A percentile compares a stretch with the other conserved stretches of the same genome.
Evolutionary conservation across 2,113 vertebrate species (phyloP).

Genomic region (Pituophis catenifer): DNA sequence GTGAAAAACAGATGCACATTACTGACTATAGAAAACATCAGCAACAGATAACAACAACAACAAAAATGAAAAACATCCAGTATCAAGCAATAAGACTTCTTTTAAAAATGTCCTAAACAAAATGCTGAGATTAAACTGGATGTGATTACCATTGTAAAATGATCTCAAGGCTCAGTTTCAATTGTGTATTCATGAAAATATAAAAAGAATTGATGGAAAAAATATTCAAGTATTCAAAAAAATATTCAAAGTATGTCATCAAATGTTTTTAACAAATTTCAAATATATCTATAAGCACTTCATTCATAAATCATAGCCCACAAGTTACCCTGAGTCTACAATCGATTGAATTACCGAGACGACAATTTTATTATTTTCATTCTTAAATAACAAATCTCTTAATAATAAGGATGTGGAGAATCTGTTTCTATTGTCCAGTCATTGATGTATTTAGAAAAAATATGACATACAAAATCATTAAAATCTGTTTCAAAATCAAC

Average conservation of each 20-base stretch:
- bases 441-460: background rate
- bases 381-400: background rate
- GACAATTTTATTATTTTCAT: background rate
- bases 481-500: background rate
- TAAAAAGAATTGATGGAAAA: conserved; percentile 3
- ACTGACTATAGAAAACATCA: background rate
- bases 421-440: background rate
- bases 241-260: background rate
- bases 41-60: background rate
- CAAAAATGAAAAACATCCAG: conserved; percentile 11
- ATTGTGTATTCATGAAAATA: background rate
- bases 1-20: background rate
- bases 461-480: background rate
- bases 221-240: conserved; percentile 1
- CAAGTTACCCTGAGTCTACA: too few species aligned
- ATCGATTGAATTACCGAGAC: background rate
- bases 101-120: conserved; percentile 1
- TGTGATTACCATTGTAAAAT: conserved; percentile 13
- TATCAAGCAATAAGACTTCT: background rate
- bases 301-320: background rate
- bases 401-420: background rate
- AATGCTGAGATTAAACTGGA: conserved; percentile 15
- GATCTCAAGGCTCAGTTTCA: conserved; percentile 11
- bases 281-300: background rate
- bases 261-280: too few species aligned